phyloP scores from a whole-genome alignment of 2,888 invertebrate species.

The Prenolepis imparis region DNA sequence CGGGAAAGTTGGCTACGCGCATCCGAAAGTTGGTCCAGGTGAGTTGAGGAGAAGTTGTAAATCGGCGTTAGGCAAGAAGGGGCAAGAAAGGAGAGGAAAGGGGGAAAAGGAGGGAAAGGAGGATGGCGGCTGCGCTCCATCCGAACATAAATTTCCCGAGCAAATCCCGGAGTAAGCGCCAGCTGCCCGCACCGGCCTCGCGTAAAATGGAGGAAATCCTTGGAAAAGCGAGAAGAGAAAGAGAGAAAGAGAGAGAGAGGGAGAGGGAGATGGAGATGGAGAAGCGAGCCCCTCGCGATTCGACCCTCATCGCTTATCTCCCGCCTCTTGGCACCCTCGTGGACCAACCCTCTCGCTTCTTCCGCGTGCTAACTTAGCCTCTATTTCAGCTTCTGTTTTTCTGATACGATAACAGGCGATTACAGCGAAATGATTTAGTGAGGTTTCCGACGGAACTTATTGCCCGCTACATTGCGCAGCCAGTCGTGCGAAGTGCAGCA shows the following conservation, averaged over 20 bases:
- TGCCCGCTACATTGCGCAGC: slow-evolving; percentile 5
- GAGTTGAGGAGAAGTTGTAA: slow-evolving; percentile 71
- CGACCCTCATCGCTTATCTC: slow-evolving; percentile 67
- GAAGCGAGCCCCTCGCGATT: slow-evolving; percentile 66
- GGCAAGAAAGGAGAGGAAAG: neutral
- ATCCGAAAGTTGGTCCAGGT: slow-evolving; percentile 67
- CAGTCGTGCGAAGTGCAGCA: neutral
- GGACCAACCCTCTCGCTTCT: slow-evolving; percentile 33
- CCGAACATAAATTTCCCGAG: slow-evolving; percentile 75
- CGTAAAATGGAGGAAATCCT: slow-evolving; percentile 65
- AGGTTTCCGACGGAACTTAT: slow-evolving; percentile 24
- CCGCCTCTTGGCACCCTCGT: slow-evolving; percentile 18
- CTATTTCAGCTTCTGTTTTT: slow-evolving; percentile 43
- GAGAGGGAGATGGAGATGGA: neutral
- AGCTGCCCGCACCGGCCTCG: slow-evolving; percentile 71
- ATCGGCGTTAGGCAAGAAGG: slow-evolving; percentile 62
- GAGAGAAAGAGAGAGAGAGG: neutral
- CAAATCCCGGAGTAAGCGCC: slow-evolving; percentile 78
- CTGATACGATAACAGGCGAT: slow-evolving; percentile 50
- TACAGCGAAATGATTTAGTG: slow-evolving; percentile 48
- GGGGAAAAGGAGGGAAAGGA: slow-evolving; percentile 9
- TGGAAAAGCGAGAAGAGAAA: slow-evolving; percentile 48
- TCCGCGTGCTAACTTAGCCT: slow-evolving; percentile 39
- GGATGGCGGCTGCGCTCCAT: slow-evolving; percentile 71
- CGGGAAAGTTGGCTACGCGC: slow-evolving; percentile 62